Conservation (phyloP, 2,797 vertebrate genomes). For the Cirrhinus mrigala region DNA sequence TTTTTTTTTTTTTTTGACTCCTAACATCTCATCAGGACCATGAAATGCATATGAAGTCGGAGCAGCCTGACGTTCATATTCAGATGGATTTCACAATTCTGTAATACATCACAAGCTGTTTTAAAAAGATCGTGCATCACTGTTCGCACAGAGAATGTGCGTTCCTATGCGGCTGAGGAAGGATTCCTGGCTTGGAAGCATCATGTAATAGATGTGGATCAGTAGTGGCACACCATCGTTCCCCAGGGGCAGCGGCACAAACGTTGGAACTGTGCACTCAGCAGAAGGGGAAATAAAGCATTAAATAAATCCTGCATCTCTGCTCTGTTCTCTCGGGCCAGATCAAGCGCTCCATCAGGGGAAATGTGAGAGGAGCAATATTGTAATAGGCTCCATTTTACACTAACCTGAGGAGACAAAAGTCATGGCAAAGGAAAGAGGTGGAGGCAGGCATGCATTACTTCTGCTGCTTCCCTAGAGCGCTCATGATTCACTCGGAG, state of each 20-base stretch:
- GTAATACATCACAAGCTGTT: constrained; percentile 25
- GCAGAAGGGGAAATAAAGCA: constrained; percentile 57
- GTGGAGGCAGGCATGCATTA: constrained; percentile 44
- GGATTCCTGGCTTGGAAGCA: constrained; percentile 34
- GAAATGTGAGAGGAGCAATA: constrained; percentile 55
- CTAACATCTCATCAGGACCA: background rate
- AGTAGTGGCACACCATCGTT: constrained; percentile 44
- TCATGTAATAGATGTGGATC: constrained; percentile 56
- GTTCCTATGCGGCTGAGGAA: constrained; percentile 5
- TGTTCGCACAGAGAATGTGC: background rate
- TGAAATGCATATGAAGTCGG: constrained; percentile 13
- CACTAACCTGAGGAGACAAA: constrained; percentile 58
- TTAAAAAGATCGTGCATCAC: constrained; percentile 2
- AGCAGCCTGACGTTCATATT: background rate
- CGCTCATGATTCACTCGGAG: constrained; percentile 47
- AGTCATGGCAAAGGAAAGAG: constrained; percentile 46
- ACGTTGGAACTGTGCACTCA: constrained; percentile 48
- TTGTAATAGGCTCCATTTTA: constrained; percentile 58
- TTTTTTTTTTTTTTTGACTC: background rate
- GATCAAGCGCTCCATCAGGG: constrained; percentile 52
- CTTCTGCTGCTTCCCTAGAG: constrained; percentile 8
- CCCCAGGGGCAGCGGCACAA: constrained; percentile 40
- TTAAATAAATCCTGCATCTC: constrained; percentile 58
- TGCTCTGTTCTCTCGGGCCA: constrained; percentile 44
- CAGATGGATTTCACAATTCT: constrained; percentile 1